Evolutionary conservation across 2,797 vertebrate species (phyloP), one percentile per base, ranked within the genome.

Genomic region (Anniella stebbinsi): DNA sequence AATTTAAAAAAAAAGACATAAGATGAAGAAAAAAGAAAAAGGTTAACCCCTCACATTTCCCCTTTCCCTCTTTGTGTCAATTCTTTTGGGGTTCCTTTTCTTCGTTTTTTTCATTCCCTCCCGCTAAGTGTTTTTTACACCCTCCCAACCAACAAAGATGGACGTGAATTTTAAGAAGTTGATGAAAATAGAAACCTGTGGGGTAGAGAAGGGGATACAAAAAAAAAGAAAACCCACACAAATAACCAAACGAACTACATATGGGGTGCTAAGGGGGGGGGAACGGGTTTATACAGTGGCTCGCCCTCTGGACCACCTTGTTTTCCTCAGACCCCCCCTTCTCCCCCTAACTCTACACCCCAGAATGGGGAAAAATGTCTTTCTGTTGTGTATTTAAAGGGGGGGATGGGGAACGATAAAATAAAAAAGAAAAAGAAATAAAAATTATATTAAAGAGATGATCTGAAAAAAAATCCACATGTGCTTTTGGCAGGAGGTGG

Each of bases 311-410:
- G 15, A 25, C 51, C 75, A 51, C 73, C 33, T 76, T 78, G n/a
- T 28, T 93, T 90, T 87, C 73, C 86, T 90, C 93, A 86, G 75
- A 87, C 38, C 86, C 90, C 90, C 87, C 92, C 86, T 92, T 92
- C 94, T 88, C 91, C 51, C 69, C 89, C 90, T 90, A 41, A 86
- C 78, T 94, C 93, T 87, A 73, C 86, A 89, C 90, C 94, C 94
- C 80, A 90, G 80, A 90, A 54, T 48, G 60, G 84, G 88, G 87
- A 88, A 72, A 94, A 94, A 92, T 93, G 92, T 95, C 95, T 94
- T 95, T 94, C 86, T 94, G 92, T 95, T 95, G 93, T 95, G 96
- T 96, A 96, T 96, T 96, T 96, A 96, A 96, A 82, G 63, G 88
- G 84, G 77, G 69, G 83, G 82, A 63, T 63, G 78, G 88, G 85